These are phyloP conservation scores for Xylota segnis DNA, from an alignment of 2,888 invertebrate genomes.

Conservation along the genomic window DNA sequence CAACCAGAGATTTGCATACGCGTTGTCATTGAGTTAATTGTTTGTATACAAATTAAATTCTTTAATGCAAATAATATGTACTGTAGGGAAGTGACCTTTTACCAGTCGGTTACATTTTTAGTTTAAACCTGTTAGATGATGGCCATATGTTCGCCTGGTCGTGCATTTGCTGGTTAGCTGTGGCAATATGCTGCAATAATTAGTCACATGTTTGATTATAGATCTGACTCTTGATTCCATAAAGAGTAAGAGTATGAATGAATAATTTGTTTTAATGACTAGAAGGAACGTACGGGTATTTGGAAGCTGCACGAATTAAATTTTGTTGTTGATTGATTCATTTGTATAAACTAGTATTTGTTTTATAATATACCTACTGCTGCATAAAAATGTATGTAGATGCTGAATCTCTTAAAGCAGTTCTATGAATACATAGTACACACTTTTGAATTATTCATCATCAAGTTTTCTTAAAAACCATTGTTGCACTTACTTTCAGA, in stretches of 20 bases:
- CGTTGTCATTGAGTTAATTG: conserved; percentile 34
- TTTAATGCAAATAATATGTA: conserved; percentile 36
- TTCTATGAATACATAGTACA: too few species aligned
- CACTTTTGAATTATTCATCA: too few species aligned
- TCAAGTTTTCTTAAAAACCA: too few species aligned
- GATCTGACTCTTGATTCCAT: neutral
- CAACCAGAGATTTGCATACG: conserved; percentile 47
- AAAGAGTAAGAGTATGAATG: neutral
- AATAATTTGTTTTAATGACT: neutral
- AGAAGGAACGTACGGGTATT: too few species aligned
- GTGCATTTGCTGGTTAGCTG: conserved; percentile 1
- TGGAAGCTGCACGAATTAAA: too few species aligned
- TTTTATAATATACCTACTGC: too few species aligned
- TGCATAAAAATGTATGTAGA: too few species aligned
- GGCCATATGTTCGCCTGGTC: neutral
- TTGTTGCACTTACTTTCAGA: too few species aligned
- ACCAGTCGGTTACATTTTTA: neutral
- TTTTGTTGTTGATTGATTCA: too few species aligned
- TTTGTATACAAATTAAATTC: conserved; percentile 26
- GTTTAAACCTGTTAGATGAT: neutral
- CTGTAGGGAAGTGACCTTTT: conserved; percentile 25
- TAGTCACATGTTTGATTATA: neutral
- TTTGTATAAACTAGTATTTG: too few species aligned
- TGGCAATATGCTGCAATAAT: neutral
- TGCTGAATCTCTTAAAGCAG: too few species aligned